Percentiles rank a stretch among this genome's conserved stretches.
Conservation (phyloP, 2,113 vertebrate genomes). For the Pseudorasbora parva region DNA sequence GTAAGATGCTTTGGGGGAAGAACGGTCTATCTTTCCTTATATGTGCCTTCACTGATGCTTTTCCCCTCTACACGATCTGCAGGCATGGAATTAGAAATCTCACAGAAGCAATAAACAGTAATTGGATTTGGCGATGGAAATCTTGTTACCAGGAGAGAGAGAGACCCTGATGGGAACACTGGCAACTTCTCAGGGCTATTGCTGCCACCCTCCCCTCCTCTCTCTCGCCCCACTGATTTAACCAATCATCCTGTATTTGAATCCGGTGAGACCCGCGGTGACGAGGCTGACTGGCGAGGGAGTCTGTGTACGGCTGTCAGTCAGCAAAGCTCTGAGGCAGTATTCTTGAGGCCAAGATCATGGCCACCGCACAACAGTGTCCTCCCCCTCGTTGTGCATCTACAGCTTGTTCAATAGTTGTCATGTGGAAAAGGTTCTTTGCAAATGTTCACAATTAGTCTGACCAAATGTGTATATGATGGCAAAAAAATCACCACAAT, state of each 20-base stretch:
- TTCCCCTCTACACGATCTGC: conserved; percentile 36
- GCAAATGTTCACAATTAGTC: conserved; percentile 36
- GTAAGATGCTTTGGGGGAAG: conserved; percentile 13
- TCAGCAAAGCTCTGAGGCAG: conserved; percentile 31
- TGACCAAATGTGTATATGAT: not conserved
- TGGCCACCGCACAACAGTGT: conserved; percentile 31
- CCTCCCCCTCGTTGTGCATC: conserved; percentile 20
- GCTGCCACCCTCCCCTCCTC: conserved; percentile 7
- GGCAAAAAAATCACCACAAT: not conserved
- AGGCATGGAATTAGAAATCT: conserved; percentile 57
- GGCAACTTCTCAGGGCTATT: conserved; percentile 46
- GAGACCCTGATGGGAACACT: conserved; percentile 50
- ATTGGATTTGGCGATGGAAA: conserved; percentile 60
- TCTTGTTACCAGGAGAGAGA: conserved; percentile 52
- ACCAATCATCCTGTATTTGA: conserved; percentile 57
- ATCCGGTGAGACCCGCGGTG: conserved; percentile 42
- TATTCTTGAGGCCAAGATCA: conserved; percentile 37
- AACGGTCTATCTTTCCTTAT: conserved; percentile 36
- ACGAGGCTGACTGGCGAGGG: conserved; percentile 31
- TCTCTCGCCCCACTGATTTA: conserved; percentile 39
- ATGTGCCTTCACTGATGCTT: conserved; percentile 24
- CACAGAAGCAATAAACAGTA: conserved; percentile 63
- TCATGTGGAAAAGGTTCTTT: conserved; percentile 11
- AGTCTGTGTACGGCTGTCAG: conserved; percentile 38
- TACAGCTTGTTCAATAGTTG: conserved; percentile 19